Conservation (phyloP, 2,797 vertebrate species). For the Pipistrellus nathusii region DNA sequence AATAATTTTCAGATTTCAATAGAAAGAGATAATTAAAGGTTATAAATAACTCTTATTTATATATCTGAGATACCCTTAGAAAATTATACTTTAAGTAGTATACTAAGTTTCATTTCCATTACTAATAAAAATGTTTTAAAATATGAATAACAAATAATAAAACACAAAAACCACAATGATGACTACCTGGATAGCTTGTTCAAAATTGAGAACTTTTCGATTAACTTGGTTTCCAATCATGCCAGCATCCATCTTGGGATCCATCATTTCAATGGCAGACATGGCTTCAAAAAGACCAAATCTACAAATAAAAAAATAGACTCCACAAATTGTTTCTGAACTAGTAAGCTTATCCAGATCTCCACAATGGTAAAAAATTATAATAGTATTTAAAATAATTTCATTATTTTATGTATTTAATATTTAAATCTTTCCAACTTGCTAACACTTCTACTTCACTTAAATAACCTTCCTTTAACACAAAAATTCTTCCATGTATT, state of each 20-base stretch:
- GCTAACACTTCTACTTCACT: slow-evolving; percentile 38
- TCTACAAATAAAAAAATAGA: slow-evolving; percentile 85
- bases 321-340: slow-evolving; percentile 59
- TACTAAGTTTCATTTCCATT: neutral
- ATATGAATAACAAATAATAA: slow-evolving; percentile 8
- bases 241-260: slow-evolving; percentile 99
- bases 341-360: neutral
- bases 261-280: slow-evolving; percentile 99
- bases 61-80: neutral
- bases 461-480: slow-evolving; percentile 17
- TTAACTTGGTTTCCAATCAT: slow-evolving; percentile 99
- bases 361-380: slow-evolving; percentile 8
- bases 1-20: slow-evolving; percentile 22
- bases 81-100: slow-evolving; percentile 17
- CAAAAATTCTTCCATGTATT: slow-evolving; percentile 35
- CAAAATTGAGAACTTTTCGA: slow-evolving; percentile 98
- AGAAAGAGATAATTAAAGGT: neutral
- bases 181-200: slow-evolving; percentile 97
- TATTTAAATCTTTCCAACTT: slow-evolving; percentile 39
- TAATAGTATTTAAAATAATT: slow-evolving; percentile 9
- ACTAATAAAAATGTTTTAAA: slow-evolving; percentile 63
- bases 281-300: slow-evolving; percentile 99
- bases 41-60: slow-evolving; percentile 29
- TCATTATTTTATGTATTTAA: slow-evolving; percentile 11
- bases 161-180: slow-evolving; percentile 45